Conservation (phyloP, 2,888 invertebrate genomes). For the Calameuta pallipes region DNA sequence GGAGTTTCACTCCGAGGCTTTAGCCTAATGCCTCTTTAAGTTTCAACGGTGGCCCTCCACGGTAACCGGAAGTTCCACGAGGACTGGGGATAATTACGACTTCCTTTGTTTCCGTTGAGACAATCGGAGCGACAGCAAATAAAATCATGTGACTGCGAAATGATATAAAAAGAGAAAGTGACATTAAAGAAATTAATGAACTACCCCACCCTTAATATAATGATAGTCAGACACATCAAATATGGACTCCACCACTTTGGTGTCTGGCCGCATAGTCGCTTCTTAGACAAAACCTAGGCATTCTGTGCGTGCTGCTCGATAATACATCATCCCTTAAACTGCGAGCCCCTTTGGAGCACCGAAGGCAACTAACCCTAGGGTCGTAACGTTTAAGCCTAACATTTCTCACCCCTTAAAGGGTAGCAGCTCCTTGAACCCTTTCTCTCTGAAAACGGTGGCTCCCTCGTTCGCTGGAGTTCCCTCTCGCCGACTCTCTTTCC, state of each 20-base stretch:
- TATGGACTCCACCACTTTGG: not conserved
- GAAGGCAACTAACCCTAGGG: constrained; percentile 58
- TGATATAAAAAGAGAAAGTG: not conserved
- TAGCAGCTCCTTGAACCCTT: constrained; percentile 60
- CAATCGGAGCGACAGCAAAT: not conserved
- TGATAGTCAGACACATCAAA: not conserved
- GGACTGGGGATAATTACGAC: constrained; percentile 16
- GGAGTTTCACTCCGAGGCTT: constrained; percentile 36
- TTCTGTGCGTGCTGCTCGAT: constrained; percentile 56
- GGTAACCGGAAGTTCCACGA: constrained; percentile 4
- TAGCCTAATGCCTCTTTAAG: constrained; percentile 54
- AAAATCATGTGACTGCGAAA: not conserved
- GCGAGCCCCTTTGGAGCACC: constrained; percentile 35
- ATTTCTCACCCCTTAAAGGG: constrained; percentile 64
- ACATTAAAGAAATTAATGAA: not conserved
- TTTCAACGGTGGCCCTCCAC: constrained; percentile 17
- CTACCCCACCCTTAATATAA: not conserved
- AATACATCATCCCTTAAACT: constrained; percentile 62
- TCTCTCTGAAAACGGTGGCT: constrained; percentile 34
- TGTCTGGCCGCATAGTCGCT: not conserved
- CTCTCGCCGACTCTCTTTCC: constrained; percentile 30
- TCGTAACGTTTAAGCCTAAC: constrained; percentile 64
- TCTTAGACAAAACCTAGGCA: constrained; percentile 34
- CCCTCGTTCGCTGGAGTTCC: constrained; percentile 29
- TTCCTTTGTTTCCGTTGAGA: constrained; percentile 4